Evolutionary conservation across 2,797 vertebrate genomes (phyloP).

Genomic region (Synanceia verrucosa): DNA sequence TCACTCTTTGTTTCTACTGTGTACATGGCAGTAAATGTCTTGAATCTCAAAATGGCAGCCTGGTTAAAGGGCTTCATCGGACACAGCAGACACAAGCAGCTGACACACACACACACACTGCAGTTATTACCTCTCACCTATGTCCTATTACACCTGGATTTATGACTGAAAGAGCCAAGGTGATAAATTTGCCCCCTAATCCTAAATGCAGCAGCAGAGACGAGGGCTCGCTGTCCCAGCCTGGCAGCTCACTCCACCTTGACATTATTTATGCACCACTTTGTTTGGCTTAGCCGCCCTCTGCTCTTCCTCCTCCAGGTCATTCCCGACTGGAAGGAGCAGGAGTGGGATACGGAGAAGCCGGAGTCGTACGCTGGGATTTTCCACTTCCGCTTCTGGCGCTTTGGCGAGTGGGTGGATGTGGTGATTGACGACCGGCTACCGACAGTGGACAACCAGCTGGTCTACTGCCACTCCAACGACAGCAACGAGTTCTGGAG

Average conservation of each 20-base stretch:
- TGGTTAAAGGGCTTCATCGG: constrained; percentile 5
- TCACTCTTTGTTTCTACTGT: too few species aligned
- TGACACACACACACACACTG: constrained; percentile 20
- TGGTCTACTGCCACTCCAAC: constrained; percentile 97
- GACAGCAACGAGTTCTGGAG: constrained; percentile 97
- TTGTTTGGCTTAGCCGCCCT: constrained; percentile 40
- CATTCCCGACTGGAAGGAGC: constrained; percentile 97
- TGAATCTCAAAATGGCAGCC: constrained; percentile 41
- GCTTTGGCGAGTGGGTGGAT: constrained; percentile 94
- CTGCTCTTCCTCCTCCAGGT: constrained; percentile 80
- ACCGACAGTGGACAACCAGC: constrained; percentile 91
- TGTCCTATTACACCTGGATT: constrained; percentile 62
- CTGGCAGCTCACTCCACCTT: constrained; percentile 22
- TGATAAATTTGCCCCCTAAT: constrained; percentile 55
- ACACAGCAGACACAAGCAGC: constrained; percentile 15
- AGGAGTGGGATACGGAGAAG: constrained; percentile 93
- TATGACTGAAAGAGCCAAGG: constrained; percentile 35
- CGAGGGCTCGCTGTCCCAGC: constrained; percentile 15
- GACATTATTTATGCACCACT: constrained; percentile 28
- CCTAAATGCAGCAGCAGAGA: constrained; percentile 50
- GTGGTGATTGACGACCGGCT: constrained; percentile 96
- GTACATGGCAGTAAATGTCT: too few species aligned
- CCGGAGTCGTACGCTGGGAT: constrained; percentile 89
- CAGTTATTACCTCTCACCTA: constrained; percentile 46
- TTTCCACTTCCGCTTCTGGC: constrained; percentile 99